Conservation (phyloP, 2,113 vertebrate genomes). For the rat (Rattus norvegicus) region GRCr8 NC_086039.1:28182501-28183000, state of each 20-base stretch:
- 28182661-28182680: not conserved
- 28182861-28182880: not conserved
- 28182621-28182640: not conserved
- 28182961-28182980: not conserved
- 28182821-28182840: not conserved
- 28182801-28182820: not conserved
- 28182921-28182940: too few species aligned
- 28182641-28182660: not conserved
- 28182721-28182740: not conserved
- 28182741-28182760: not conserved
- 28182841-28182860: not conserved
- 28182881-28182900: not conserved
- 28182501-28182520: constrained; percentile 79
- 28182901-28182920: not conserved
- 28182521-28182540: constrained; percentile 75
- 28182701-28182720: not conserved
- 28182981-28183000: not conserved
- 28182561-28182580: constrained; percentile 69
- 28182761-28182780: too few species aligned
- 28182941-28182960: not conserved
- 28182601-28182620: constrained; percentile 50
- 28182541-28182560: constrained; percentile 71
- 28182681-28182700: not conserved
- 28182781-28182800: not conserved
- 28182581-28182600: constrained; percentile 37